Evolutionary conservation across 2,888 invertebrate genomes (phyloP), one percentile per base, ranked within the genome.

Genomic region (Agrotis exclamationis): DNA sequence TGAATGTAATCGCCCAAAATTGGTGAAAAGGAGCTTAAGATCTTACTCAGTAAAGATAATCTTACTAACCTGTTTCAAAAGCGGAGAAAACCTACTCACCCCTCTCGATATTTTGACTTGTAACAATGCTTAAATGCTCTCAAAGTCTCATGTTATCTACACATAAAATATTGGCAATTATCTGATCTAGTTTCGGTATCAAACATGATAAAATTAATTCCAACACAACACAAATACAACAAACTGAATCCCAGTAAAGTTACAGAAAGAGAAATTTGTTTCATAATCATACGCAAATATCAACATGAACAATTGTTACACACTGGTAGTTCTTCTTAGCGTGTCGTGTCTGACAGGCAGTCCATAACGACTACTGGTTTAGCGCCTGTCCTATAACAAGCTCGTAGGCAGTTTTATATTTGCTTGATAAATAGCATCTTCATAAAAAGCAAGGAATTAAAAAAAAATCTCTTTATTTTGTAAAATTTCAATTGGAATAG

Each of bases 51-150:
- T 11, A 6, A 50, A 2, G 1, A 50, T 11, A 76, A 50, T 11
- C 1, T 18, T 2, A 58, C 57, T 58, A 13, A 82, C 82, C 72
- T 84, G 82, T 66, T 79, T 82, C 5, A 66, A 33, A 70, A 82
- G 67, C 0, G 85, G 82, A 2, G 82, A 68, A 56, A 78, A 58
- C 24, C n/a, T 70, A 1, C 33, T 33, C 33, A 57, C 65, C 0
- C 5, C 45, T 5, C n/a, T 51, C 5, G 57, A 39, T 77, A 84
- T 82, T 57, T 54, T 69, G 0, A 24, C 45, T 13, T 1, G 7
- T 13, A 13, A 48, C 11, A 14, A 48, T 20, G 33, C 24, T n/a
- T n/a, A 4, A 48, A 58, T 45, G 33, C 57, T 58, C 45, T 48
- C n/a, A n/a, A 18, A 48, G 18, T 44, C 44, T 20, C 3, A 0